phyloP scores from a whole-genome alignment of 2,888 invertebrate species.

The Tyria jacobaeae region DNA sequence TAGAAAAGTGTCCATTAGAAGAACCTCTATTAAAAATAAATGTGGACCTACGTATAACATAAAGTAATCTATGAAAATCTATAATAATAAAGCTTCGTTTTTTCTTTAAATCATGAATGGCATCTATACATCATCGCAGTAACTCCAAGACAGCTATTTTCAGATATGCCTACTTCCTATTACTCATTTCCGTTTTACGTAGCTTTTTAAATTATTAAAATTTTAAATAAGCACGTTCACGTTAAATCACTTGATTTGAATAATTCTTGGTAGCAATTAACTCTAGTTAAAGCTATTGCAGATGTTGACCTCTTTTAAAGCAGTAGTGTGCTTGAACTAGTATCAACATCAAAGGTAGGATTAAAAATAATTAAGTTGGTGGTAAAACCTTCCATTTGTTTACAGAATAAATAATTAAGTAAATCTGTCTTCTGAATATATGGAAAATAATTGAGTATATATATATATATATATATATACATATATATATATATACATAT shows the following conservation, averaged over 20 bases:
- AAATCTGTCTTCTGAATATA: background rate
- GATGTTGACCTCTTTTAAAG: background rate
- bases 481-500: no score
- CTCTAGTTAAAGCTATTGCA: background rate
- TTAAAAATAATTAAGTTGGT: background rate
- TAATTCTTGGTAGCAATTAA: slow-evolving; percentile 5
- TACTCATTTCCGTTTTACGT: slow-evolving; percentile 58
- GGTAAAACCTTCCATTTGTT: background rate
- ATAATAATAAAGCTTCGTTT: background rate
- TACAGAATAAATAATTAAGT: background rate
- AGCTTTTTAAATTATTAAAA: slow-evolving; percentile 54
- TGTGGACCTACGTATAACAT: background rate
- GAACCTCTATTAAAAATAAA: background rate
- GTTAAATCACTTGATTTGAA: slow-evolving; percentile 14
- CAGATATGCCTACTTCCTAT: slow-evolving; percentile 49
- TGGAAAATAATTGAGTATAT: background rate
- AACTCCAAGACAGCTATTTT: slow-evolving; percentile 36
- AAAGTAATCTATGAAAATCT: background rate
- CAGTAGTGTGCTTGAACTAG: background rate
- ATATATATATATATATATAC: no score
- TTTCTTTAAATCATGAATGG: slow-evolving; percentile 8
- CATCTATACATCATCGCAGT: slow-evolving; percentile 18
- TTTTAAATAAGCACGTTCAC: slow-evolving; percentile 20
- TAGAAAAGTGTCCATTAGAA: background rate
- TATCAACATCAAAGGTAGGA: background rate